Conservation (phyloP, 37 sponge, comb jelly and placozoan species). For the Oscarella lobularis region DNA sequence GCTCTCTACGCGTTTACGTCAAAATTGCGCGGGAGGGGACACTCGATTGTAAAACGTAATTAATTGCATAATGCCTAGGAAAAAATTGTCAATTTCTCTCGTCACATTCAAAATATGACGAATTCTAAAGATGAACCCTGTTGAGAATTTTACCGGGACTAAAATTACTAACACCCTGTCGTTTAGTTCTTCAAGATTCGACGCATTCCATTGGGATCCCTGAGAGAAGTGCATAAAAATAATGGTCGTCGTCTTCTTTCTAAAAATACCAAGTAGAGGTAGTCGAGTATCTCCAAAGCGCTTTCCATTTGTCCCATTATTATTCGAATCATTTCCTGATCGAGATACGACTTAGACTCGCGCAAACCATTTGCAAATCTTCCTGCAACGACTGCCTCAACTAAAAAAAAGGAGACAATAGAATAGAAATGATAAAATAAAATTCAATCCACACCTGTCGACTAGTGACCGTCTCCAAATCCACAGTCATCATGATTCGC, state of each 20-base stretch:
- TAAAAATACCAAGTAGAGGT: slow-evolving; percentile 72
- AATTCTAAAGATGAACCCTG: slow-evolving; percentile 36
- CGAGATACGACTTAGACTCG: slow-evolving; percentile 54
- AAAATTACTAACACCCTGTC: slow-evolving; percentile 71
- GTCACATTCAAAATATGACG: slow-evolving; percentile 86
- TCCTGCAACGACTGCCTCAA: slow-evolving; percentile 53
- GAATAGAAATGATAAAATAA: too few relatives aligned
- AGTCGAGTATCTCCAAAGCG: slow-evolving; percentile 75
- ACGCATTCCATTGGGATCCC: slow-evolving; percentile 99
- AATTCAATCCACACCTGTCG: too few relatives aligned
- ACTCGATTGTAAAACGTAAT: too few relatives aligned
- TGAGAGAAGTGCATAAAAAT: slow-evolving; percentile 13
- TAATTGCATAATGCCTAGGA: too few relatives aligned
- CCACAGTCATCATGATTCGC: too few relatives aligned
- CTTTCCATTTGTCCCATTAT: slow-evolving; percentile 87
- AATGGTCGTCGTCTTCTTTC: background rate
- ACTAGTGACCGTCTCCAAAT: too few relatives aligned
- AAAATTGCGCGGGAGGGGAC: too few relatives aligned
- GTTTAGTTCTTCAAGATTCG: slow-evolving; percentile 68
- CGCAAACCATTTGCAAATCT: slow-evolving; percentile 53
- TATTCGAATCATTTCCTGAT: slow-evolving; percentile 63
- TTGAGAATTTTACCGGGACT: too few relatives aligned
- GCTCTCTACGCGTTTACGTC: too few relatives aligned
- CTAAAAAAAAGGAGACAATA: too few relatives aligned
- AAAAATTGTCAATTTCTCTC: slow-evolving; percentile 95